A percentile compares a stretch with the other conserved stretches of the same genome.
phyloP scores from a whole-genome alignment of 2,888 invertebrate species.

The Peribatodes rhomboidaria region DNA sequence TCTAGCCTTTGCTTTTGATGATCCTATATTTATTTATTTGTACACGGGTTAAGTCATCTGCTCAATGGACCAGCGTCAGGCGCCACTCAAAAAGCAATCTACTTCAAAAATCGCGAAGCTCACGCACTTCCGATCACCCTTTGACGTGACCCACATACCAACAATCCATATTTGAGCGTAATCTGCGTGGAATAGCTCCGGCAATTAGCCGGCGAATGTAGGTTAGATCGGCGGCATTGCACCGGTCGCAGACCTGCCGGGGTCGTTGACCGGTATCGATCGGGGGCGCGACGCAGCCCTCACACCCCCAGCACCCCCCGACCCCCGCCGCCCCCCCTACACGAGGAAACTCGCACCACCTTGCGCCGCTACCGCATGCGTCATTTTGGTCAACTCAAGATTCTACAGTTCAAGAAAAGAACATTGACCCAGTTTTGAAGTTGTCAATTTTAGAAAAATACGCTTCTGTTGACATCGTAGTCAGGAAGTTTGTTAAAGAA shows the following conservation, averaged over 20 bases:
- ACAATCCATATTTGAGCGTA: conserved; percentile 70
- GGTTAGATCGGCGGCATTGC: conserved; percentile 79
- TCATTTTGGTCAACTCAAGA: conserved; percentile 70
- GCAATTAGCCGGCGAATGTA: conserved; percentile 77
- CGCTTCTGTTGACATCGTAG: not conserved
- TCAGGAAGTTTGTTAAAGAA: too few relatives aligned
- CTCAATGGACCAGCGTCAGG: conserved; percentile 14
- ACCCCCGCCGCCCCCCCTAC: conserved; percentile 64
- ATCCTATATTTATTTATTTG: not conserved
- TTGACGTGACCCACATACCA: conserved; percentile 65
- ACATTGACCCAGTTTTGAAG: conserved; percentile 47
- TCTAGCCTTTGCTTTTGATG: not conserved
- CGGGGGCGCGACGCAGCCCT: conserved; percentile 72
- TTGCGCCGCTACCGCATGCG: conserved; percentile 76
- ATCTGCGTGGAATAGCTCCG: conserved; percentile 64
- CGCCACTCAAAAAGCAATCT: conserved; percentile 33
- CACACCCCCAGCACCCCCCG: conserved; percentile 64
- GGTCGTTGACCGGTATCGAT: conserved; percentile 85
- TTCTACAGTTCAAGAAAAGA: conserved; percentile 45
- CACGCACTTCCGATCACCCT: conserved; percentile 33
- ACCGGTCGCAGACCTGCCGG: conserved; percentile 76
- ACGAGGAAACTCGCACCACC: conserved; percentile 67
- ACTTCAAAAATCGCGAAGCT: conserved; percentile 23
- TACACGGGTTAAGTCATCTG: not conserved
- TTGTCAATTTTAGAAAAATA: conserved; percentile 6